phyloP scores from a whole-genome alignment of 2,797 vertebrate genomes.

The Eurystomus glaucurus region DNA sequence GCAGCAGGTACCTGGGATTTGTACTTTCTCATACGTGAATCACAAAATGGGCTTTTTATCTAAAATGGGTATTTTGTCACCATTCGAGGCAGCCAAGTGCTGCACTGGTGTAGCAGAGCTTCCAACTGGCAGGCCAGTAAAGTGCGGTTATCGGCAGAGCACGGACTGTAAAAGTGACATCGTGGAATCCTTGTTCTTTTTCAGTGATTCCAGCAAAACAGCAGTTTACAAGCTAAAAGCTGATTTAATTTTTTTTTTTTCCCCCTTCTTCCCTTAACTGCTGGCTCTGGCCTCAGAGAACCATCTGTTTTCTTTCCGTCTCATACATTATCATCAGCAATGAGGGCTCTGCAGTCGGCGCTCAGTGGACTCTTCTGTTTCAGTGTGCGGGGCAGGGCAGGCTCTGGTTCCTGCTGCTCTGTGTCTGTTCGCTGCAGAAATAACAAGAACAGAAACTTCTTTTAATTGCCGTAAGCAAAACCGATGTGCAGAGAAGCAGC shows the following conservation, averaged over 20 bases:
- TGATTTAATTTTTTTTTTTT: background rate
- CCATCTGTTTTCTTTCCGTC: background rate
- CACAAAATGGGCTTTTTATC: constrained; percentile 56
- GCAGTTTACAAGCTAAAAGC: background rate
- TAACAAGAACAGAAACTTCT: background rate
- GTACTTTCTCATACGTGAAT: background rate
- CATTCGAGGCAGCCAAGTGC: background rate
- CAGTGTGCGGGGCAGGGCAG: background rate
- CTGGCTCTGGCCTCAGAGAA: background rate
- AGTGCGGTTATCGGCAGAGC: background rate
- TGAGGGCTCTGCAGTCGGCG: background rate
- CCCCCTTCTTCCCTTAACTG: background rate
- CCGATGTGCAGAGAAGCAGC: background rate
- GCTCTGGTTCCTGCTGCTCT: background rate
- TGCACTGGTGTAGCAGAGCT: background rate
- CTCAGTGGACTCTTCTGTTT: background rate
- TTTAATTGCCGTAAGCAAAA: background rate
- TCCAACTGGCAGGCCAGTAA: background rate
- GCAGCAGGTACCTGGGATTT: constrained; percentile 24
- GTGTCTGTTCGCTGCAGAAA: background rate
- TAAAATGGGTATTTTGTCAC: background rate
- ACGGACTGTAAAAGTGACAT: background rate
- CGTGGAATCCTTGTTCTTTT: background rate
- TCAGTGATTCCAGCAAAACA: background rate
- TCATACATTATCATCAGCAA: background rate